Evolutionary conservation across 92 coral and sea anemone species (phyloP), one percentile per base, ranked within the genome.

Genomic region (Virgularia gustaviana): DNA sequence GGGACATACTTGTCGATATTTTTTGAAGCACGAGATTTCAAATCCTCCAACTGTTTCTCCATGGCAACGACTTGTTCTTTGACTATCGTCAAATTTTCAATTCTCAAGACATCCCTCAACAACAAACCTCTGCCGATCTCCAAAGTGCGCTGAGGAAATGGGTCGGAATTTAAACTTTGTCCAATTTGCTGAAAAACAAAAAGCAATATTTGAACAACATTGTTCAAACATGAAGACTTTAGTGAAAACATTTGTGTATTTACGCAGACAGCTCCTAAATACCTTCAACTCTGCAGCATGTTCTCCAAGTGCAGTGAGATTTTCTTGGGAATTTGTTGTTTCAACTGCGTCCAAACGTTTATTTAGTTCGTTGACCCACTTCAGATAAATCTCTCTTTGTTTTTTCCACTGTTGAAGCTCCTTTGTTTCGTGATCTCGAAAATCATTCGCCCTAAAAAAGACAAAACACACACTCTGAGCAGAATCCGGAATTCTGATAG

Each of bases 1-100:
- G 43, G 81, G 36, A 29, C 2, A 32, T 68, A 68, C 75, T 61
- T 68, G 31, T 68, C 75, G 20, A 68, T 68, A 35, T 49, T 61
- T 15, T 68, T 32, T 9, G 45, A 6, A 16, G 51, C 75, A 15
- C 75, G 42, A 2, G 45, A 43, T 49, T 49, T 68, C 36, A 68
- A 7, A n/a, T 2, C 23, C 34, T 68, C 61, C 54, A 68, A 49
- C 36, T 68, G 44, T 19, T 68, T 68, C 8, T 68, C 60, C 75
- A 68, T 49, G 30, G 49, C 60, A 49, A 49, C 51, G 6, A 68
- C 6, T 20, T 68, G 75, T 49, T 68, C 61, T 49, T 68, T 68
- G 4, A 68, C 19, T 9, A 49, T 49, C 1, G 22, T 32, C 35
- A 32, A 61, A 32, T 3, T 13, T 4, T 12, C 29, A 35, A 47